Evolutionary conservation across 2,797 vertebrate genomes (phyloP).

Genomic region (Bufotes viridis): DNA sequence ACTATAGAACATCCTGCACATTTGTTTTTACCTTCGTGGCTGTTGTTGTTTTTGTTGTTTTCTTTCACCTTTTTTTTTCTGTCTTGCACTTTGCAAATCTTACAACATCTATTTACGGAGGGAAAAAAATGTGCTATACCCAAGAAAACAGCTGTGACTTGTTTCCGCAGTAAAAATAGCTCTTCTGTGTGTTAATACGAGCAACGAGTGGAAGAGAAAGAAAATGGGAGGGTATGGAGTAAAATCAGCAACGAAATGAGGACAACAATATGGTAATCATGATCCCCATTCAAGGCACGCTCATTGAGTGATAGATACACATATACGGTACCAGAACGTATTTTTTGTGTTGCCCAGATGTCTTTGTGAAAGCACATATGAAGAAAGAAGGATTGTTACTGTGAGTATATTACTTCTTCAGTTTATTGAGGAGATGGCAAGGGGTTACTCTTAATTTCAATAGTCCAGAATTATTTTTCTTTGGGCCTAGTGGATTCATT

Average conservation of each 20-base stretch:
- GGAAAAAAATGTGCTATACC: constrained; percentile 5
- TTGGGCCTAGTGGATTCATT: neutral
- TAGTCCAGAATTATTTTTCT: neutral
- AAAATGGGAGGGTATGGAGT: neutral
- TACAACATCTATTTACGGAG: constrained; percentile 33
- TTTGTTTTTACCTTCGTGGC: neutral
- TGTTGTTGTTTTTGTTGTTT: constrained; percentile 15
- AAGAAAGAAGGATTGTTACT: neutral
- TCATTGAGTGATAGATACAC: neutral
- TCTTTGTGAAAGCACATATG: neutral
- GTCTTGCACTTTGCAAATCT: constrained; percentile 12
- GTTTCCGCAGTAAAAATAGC: constrained; percentile 14
- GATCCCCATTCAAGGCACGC: neutral
- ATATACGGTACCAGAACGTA: neutral
- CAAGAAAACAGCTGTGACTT: constrained; percentile 19
- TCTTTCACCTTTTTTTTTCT: neutral
- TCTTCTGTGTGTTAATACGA: neutral
- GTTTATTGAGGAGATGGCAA: neutral
- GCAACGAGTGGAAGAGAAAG: neutral
- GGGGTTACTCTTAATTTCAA: neutral
- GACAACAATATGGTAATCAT: neutral
- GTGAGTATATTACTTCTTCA: neutral
- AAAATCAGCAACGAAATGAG: neutral
- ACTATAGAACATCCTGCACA: neutral
- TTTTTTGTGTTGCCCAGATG: neutral